Conservation (phyloP, 2,888 invertebrate genomes). For the Philopedon plagiatum region DNA sequence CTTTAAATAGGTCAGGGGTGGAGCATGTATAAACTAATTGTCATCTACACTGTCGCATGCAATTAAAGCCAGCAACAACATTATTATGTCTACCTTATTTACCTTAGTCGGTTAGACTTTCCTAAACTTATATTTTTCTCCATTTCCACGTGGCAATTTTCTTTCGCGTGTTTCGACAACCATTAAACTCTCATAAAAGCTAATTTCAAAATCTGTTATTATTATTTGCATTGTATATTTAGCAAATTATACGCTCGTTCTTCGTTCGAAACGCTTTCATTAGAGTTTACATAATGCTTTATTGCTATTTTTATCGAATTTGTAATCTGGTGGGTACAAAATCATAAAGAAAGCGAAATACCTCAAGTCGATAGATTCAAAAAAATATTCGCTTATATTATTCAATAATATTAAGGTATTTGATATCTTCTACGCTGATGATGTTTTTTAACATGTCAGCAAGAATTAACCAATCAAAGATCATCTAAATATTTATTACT, state of each 20-base stretch:
- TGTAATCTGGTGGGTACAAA: neutral
- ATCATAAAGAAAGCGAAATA: neutral
- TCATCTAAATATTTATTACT: no score
- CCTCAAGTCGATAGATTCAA: no score
- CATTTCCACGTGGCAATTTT: slow-evolving; percentile 24
- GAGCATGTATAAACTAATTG: no score
- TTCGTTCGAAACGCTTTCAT: slow-evolving; percentile 23
- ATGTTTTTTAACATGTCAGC: no score
- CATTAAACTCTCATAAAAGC: slow-evolving; percentile 43
- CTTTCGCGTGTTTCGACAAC: slow-evolving; percentile 28
- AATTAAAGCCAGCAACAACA: no score
- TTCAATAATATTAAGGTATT: neutral
- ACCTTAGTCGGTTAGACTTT: neutral
- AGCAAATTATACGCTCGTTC: slow-evolving; percentile 35
- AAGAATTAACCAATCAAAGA: no score
- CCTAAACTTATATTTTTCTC: slow-evolving; percentile 7
- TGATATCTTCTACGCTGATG: no score
- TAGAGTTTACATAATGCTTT: slow-evolving; percentile 19
- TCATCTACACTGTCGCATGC: no score
- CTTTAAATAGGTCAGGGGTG: no score
- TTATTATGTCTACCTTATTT: no score
- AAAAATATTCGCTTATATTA: no score
- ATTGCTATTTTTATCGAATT: slow-evolving; percentile 24
- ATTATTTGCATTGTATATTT: slow-evolving; percentile 42
- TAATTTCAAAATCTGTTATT: slow-evolving; percentile 42